Evolutionary conservation across 2,113 vertebrate species (phyloP).

Genomic region (Aleadryas rufinucha): DNA sequence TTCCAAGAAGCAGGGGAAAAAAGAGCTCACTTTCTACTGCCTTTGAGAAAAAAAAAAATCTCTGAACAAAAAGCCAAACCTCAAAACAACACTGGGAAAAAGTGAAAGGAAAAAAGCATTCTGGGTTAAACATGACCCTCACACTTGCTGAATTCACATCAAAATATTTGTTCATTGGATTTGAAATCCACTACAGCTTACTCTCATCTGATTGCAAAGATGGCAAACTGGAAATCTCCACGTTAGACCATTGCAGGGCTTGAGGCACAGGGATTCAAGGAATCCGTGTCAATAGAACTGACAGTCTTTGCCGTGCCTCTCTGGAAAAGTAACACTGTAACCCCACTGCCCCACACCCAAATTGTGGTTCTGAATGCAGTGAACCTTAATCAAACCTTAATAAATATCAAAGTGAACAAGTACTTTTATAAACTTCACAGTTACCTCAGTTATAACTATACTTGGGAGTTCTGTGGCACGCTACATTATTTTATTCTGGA

Average conservation of each 20-base stretch:
- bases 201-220: not conserved
- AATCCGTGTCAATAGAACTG: accelerated
- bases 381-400: not conserved
- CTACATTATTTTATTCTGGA: not conserved
- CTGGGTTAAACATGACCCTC: not conserved
- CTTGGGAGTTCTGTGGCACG: not conserved
- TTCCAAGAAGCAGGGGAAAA: not conserved
- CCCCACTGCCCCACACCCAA: not conserved
- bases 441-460: not conserved
- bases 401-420: not conserved
- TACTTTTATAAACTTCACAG: not conserved
- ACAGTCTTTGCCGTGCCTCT: not conserved
- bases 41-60: not conserved
- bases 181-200: not conserved
- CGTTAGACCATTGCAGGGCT: not conserved
- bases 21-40: not conserved
- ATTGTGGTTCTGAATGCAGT: accelerated
- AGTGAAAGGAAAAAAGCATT: not conserved
- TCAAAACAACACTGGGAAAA: not conserved
- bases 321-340: not conserved
- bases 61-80: not conserved
- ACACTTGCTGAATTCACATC: not conserved
- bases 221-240: not conserved
- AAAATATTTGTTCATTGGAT: not conserved
- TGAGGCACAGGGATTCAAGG: not conserved